Percentiles rank a stretch among this genome's conserved stretches.
phyloP scores from a whole-genome alignment of 1,140 invertebrate genomes.

The Monochamus saltuarius region DNA sequence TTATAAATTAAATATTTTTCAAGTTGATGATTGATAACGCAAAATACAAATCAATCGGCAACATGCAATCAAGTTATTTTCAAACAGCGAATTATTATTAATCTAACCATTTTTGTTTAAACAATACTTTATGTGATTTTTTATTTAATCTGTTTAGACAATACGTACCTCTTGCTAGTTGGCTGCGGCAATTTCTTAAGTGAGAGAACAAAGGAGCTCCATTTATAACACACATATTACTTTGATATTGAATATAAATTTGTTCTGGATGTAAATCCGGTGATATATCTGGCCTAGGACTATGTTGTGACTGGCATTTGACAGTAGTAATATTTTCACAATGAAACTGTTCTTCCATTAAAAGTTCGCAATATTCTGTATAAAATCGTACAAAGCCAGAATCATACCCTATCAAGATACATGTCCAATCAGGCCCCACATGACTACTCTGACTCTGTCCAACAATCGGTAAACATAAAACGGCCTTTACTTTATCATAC shows the following conservation, averaged over 20 bases:
- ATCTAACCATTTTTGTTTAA: no score
- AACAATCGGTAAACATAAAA: conserved; percentile 57
- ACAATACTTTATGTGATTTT: conserved; percentile 21
- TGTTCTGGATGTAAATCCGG: conserved; percentile 70
- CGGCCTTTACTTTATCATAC: conserved; percentile 54
- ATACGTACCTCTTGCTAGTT: conserved; percentile 75
- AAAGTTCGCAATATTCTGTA: conserved; percentile 79
- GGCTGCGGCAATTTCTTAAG: conserved; percentile 74
- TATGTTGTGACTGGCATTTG: conserved; percentile 78
- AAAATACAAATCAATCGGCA: no score
- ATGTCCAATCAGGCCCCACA: conserved; percentile 90
- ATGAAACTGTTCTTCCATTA: conserved; percentile 84
- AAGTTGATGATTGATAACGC: no score
- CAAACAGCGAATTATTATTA: no score
- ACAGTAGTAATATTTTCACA: conserved; percentile 76
- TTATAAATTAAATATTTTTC: no score
- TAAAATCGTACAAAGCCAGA: conserved; percentile 86
- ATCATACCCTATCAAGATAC: conserved; percentile 82
- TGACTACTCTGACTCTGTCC: conserved; percentile 46
- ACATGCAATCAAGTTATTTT: no score
- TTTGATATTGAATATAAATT: conserved; percentile 76
- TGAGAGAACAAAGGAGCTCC: conserved; percentile 82
- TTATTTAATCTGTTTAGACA: conserved; percentile 16
- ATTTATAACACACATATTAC: conserved; percentile 76
- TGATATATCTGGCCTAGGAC: conserved; percentile 59